Percentiles rank a stretch among this genome's conserved stretches.
phyloP scores from a whole-genome alignment of 2,888 invertebrate species.

The Drosophila peninsularis region DNA sequence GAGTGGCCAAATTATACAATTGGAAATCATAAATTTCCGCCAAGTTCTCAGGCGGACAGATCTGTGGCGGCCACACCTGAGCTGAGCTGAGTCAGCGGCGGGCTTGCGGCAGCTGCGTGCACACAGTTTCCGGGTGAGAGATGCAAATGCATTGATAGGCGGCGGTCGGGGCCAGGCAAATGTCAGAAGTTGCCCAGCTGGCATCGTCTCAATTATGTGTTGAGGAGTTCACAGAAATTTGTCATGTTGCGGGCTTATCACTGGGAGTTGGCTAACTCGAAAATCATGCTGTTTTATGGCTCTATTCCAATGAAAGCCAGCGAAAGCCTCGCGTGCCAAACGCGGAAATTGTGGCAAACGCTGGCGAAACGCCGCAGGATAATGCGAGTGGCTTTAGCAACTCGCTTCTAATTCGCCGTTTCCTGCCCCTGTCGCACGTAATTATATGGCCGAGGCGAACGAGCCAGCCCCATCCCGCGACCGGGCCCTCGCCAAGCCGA shows the following conservation, averaged over 20 bases:
- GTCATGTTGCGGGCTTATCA: conserved; percentile 55
- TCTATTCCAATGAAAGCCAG: conserved; percentile 55
- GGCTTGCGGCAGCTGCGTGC: conserved; percentile 38
- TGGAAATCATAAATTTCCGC: conserved; percentile 70
- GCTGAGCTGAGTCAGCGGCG: conserved; percentile 59
- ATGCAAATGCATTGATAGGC: conserved; percentile 54
- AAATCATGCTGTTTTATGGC: conserved; percentile 74
- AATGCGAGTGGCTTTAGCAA: conserved; percentile 54
- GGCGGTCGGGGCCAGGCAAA: conserved; percentile 46
- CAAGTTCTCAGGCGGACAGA: conserved; percentile 52
- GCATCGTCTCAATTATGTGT: background rate
- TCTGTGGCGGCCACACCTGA: conserved; percentile 73
- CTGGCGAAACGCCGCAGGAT: conserved; percentile 60
- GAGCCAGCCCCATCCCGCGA: background rate
- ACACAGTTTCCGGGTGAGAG: conserved; percentile 76
- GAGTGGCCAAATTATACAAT: conserved; percentile 40
- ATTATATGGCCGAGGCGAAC: conserved; percentile 50
- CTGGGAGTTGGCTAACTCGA: conserved; percentile 58
- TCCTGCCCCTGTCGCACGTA: conserved; percentile 73
- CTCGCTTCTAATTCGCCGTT: conserved; percentile 69
- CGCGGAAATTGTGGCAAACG: conserved; percentile 51
- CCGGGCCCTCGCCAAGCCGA: conserved; percentile 38
- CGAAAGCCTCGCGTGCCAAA: conserved; percentile 55
- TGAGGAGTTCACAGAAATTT: conserved; percentile 13
- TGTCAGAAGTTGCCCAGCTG: conserved; percentile 64